Evolutionary conservation across 2,113 vertebrate genomes (phyloP).

Genomic region (Ailuropoda melanoleuca): DNA sequence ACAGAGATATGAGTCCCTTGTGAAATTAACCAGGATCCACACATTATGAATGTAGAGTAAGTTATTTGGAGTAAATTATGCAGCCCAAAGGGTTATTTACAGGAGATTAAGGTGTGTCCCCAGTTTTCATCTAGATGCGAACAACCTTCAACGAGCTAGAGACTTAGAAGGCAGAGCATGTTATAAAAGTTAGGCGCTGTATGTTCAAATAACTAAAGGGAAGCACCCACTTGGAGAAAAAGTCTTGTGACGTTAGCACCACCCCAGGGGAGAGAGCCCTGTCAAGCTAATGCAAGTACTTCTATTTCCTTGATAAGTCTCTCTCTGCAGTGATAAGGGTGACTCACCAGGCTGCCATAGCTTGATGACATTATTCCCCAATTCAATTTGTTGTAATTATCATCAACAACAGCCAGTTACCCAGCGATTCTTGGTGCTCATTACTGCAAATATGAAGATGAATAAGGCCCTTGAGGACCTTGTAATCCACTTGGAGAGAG

Average conservation of each 20-base stretch:
- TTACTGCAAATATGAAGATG: slow-evolving; percentile 55
- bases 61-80: neutral
- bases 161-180: neutral
- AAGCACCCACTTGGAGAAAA: neutral
- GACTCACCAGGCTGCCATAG: slow-evolving; percentile 53
- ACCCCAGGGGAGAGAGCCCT: slow-evolving; percentile 13
- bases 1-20: neutral
- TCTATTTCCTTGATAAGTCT: slow-evolving; percentile 53
- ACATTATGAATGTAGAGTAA: neutral
- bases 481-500: slow-evolving; percentile 59
- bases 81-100: neutral
- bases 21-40: neutral
- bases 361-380: slow-evolving; percentile 58
- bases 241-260: neutral
- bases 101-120: neutral
- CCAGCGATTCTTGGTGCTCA: slow-evolving; percentile 38
- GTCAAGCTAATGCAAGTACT: neutral
- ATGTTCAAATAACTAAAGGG: neutral
- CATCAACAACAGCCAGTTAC: slow-evolving; percentile 63
- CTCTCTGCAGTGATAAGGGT: slow-evolving; percentile 32
- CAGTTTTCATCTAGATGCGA: slow-evolving; percentile 16
- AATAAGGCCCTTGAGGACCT: slow-evolving; percentile 32
- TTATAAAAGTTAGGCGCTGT: slow-evolving; percentile 15
- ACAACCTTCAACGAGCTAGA: neutral
- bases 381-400: slow-evolving; percentile 65